phyloP scores from a whole-genome alignment of 2,797 vertebrate genomes.

The Enteromius treurensis region DNA sequence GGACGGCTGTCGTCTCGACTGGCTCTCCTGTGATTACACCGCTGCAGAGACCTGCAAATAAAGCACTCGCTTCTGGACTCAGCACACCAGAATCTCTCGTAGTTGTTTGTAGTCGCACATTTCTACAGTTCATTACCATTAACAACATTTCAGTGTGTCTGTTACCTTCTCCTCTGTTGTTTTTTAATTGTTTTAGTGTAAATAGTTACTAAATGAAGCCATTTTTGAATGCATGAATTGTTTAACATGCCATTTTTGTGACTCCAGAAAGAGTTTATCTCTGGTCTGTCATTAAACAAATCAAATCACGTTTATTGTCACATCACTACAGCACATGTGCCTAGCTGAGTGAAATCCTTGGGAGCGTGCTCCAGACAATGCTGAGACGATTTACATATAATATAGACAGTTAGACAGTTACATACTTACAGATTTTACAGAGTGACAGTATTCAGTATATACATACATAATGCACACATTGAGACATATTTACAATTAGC shows the following conservation, averaged over 20 bases:
- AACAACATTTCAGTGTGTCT: not conserved
- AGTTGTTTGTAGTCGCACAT: not conserved
- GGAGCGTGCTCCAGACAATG: no score
- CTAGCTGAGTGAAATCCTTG: no score
- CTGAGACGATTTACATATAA: no score
- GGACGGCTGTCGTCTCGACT: not conserved
- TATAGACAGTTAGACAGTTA: no score
- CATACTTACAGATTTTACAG: no score
- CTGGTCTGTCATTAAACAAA: not conserved
- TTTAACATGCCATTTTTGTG: not conserved
- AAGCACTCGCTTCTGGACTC: not conserved
- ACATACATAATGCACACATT: no score
- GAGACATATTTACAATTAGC: no score
- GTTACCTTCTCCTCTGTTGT: not conserved
- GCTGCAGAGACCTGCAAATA: not conserved
- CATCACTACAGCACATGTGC: no score
- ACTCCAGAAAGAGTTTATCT: not conserved
- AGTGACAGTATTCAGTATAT: no score
- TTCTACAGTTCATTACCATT: not conserved
- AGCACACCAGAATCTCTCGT: not conserved
- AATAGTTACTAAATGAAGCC: not conserved
- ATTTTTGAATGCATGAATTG: not conserved
- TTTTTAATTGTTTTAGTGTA: not conserved
- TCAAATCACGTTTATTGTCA: no score
- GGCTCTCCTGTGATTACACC: not conserved